phyloP scores from a whole-genome alignment of 2,797 vertebrate species.

The Lepilemur septentrionalis region DNA sequence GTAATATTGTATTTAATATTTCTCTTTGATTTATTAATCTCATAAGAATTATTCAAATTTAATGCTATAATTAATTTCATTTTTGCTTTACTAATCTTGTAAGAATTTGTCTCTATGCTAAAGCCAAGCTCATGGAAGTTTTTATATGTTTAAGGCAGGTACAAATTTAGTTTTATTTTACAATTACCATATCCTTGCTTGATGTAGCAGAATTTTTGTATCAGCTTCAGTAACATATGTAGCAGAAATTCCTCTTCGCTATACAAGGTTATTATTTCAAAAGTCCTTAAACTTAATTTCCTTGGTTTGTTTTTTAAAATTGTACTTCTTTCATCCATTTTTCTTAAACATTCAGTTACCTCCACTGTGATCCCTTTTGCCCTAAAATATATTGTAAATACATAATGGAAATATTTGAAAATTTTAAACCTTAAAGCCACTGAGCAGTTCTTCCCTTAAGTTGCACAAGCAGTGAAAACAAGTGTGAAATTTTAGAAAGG shows the following conservation, averaged over 20 bases:
- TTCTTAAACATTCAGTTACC: neutral
- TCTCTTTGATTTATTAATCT: constrained; percentile 46
- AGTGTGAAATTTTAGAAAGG: constrained; percentile 29
- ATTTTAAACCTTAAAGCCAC: constrained; percentile 3
- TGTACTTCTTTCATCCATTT: neutral
- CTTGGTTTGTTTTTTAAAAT: neutral
- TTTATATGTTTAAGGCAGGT: constrained; percentile 25
- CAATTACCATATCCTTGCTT: neutral
- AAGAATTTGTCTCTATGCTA: neutral
- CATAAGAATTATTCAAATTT: constrained; percentile 1
- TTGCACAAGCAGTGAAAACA: constrained; percentile 27
- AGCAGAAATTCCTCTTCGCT: constrained; percentile 20
- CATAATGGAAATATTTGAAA: neutral
- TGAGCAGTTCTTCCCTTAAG: constrained; percentile 3
- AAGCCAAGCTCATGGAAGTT: neutral
- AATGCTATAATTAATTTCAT: neutral
- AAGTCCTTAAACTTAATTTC: constrained; percentile 42
- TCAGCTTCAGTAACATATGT: constrained; percentile 34
- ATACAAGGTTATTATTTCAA: constrained; percentile 3
- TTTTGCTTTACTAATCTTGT: constrained; percentile 17
- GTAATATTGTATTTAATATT: neutral
- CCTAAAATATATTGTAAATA: constrained; percentile 9
- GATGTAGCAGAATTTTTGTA: constrained; percentile 9
- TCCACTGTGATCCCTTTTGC: constrained; percentile 29
- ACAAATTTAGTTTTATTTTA: constrained; percentile 52